Base-by-base conservation (phyloP, 2,797 vertebrate genomes). In the Enoplosus armatus region DNA sequence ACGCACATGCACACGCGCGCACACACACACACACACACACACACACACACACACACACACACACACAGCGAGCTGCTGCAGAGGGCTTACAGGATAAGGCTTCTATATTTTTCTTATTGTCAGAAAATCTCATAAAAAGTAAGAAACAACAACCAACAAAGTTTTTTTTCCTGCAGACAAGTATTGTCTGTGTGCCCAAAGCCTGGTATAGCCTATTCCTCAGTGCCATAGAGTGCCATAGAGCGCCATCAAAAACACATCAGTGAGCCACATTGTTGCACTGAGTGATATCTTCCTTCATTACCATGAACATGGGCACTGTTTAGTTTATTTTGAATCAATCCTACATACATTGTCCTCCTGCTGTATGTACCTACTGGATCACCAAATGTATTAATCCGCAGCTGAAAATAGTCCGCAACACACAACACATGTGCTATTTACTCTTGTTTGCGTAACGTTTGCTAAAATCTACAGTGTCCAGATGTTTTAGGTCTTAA, bases 221-320 rank as follows among this genome's bases (percentile, higher is more conserved):
- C n/a, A n/a, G 62, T 35, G 51, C 37, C 47, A 61, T 11, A 61
- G 33, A 74, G 63, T 37, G 53, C 33, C 39, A 62, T 10, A 61
- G 29, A 74, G 10, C 53, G 55, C 41, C 16, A 45, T 64, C 53
- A 56, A 70, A 83, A 74, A 59, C 31, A 63, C 41, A 73, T 71
- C 61, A 53, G 35, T 48, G 45, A 64, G 66, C 9, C 31, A 50
- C 35, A 58, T 11, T 67, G 62, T 51, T 58, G 47, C 37, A 33
- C 55, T 63, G 45, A 18, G 55, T 76, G 77, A 55, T 51, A 55
- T 76, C 68, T 77, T 47, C 29, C 58, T 54, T 55, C 37, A 37
- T 63, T 72, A 41, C 54, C 82, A 66, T 59, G 39, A 79, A 76
- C 29, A 50, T 29, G 35, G 73, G 22, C 35, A 51, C 39, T 64